These are phyloP conservation scores for Alentia gelatinosa DNA, from an alignment of 2,888 invertebrate species.

Conservation along the genomic window DNA sequence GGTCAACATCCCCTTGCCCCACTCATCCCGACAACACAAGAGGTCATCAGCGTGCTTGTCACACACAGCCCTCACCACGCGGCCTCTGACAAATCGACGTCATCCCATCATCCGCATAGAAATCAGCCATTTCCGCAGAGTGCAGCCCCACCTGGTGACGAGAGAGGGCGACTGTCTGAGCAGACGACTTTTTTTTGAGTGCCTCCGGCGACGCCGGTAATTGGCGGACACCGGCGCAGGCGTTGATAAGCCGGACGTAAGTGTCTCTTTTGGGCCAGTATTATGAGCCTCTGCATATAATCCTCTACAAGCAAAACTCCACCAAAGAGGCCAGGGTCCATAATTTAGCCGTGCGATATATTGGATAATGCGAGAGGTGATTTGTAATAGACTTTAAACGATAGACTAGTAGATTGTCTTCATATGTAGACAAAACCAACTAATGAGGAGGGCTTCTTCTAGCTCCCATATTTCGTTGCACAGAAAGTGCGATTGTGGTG, in stretches of 20 bases:
- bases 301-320: neutral
- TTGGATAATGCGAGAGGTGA: neutral
- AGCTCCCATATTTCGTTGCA: no score
- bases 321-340: no score
- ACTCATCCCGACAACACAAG: no score
- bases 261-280: neutral
- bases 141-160: neutral
- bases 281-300: neutral
- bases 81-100: neutral
- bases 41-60: neutral
- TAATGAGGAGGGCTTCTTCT: no score
- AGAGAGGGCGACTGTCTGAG: neutral
- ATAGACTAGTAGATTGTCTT: neutral
- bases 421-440: no score
- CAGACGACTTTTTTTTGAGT: neutral
- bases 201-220: neutral
- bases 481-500: no score
- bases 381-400: neutral
- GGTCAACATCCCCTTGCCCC: no score
- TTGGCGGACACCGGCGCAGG: neutral
- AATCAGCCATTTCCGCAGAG: neutral
- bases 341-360: neutral
- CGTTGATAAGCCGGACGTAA: neutral
- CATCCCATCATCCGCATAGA: neutral
- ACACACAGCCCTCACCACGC: neutral